phyloP scores from a whole-genome alignment of 1,140 invertebrate genomes.

The Colletes gigas region DNA sequence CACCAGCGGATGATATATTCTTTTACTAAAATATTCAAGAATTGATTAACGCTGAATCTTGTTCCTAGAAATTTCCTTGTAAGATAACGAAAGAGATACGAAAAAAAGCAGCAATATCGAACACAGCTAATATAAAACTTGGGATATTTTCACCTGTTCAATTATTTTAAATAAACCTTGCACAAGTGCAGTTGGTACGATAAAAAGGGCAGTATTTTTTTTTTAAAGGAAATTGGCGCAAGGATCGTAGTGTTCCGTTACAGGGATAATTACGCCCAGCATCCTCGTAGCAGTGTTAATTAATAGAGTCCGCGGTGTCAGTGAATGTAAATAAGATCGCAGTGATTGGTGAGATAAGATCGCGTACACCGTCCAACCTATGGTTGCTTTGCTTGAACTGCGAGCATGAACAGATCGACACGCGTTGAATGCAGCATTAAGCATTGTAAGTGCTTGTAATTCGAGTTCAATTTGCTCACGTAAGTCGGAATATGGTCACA shows the following conservation, averaged over 20 bases:
- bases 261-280: not conserved
- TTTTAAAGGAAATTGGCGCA: not conserved
- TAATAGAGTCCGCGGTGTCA: slow-evolving; percentile 19
- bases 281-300: slow-evolving; percentile 28
- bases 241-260: not conserved
- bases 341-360: slow-evolving; percentile 33
- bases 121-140: too few relatives aligned
- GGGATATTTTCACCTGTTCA: too few relatives aligned
- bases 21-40: too few relatives aligned
- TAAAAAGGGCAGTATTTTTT: too few relatives aligned
- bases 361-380: not conserved
- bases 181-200: too few relatives aligned
- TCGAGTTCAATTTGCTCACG: slow-evolving; percentile 2
- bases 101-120: too few relatives aligned
- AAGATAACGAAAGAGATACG: too few relatives aligned
- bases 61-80: too few relatives aligned
- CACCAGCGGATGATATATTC: too few relatives aligned
- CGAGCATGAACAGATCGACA: not conserved
- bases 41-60: too few relatives aligned
- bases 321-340: slow-evolving; percentile 43
- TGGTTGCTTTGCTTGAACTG: not conserved
- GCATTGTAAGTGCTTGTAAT: slow-evolving; percentile 5
- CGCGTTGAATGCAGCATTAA: not conserved
- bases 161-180: too few relatives aligned
- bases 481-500: not conserved